phyloP scores from a whole-genome alignment of 1,140 invertebrate genomes.

The Megathymus violae region DNA sequence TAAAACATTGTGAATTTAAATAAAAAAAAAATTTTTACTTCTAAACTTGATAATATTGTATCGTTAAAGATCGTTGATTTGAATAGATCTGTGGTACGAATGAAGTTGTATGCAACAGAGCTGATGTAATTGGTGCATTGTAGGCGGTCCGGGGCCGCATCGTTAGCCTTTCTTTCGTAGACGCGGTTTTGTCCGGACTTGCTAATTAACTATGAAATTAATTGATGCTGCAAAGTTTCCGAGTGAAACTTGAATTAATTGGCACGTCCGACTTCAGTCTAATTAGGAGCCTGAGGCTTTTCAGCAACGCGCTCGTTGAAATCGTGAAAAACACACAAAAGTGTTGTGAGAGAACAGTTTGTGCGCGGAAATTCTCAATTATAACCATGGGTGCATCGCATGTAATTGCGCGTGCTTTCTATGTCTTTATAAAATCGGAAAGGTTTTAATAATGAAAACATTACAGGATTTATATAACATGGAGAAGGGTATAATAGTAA shows the following conservation, averaged over 20 bases:
- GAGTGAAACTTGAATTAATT: constrained; percentile 83
- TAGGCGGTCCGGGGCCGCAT: constrained; percentile 69
- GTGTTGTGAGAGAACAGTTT: constrained; percentile 75
- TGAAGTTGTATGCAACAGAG: constrained; percentile 63
- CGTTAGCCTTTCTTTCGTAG: constrained; percentile 79
- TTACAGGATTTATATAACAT: too few species aligned
- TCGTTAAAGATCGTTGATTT: constrained; percentile 52
- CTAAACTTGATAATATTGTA: constrained; percentile 16
- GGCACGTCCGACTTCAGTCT: constrained; percentile 81
- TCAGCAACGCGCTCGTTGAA: constrained; percentile 77
- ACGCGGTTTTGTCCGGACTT: constrained; percentile 76
- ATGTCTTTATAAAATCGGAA: constrained; percentile 18
- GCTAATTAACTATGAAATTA: constrained; percentile 84
- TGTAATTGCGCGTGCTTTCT: constrained; percentile 58
- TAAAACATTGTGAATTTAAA: too few species aligned
- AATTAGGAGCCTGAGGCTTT: constrained; percentile 81
- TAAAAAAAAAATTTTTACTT: too few species aligned
- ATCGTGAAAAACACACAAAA: constrained; percentile 82
- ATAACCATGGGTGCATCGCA: constrained; percentile 53
- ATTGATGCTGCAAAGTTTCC: constrained; percentile 82
- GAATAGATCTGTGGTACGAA: constrained; percentile 59
- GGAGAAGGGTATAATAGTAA: too few species aligned
- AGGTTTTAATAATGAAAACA: too few species aligned
- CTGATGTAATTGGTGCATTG: constrained; percentile 77
- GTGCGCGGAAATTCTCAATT: constrained; percentile 64